Conservation (phyloP, 2,113 vertebrate species). For the Grus americana region DNA sequence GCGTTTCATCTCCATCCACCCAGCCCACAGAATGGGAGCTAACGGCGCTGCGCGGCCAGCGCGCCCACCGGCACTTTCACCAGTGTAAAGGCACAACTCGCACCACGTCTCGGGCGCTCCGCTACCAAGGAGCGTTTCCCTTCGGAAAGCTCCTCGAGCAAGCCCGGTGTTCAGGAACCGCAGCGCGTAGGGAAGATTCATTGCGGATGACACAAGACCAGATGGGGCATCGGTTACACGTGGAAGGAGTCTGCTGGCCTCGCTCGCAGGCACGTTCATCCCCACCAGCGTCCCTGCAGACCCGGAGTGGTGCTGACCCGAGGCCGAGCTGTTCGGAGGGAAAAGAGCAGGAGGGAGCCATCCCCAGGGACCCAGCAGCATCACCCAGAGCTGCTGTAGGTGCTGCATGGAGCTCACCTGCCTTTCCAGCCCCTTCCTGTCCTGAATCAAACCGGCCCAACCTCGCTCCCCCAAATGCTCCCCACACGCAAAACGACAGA, state of each 20-base stretch:
- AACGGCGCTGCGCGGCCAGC: rapidly evolving
- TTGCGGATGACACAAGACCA: background rate
- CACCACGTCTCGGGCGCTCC: rapidly evolving
- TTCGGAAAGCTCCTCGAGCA: rapidly evolving
- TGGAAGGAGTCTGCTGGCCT: background rate
- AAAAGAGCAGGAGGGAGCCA: background rate
- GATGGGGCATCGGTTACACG: rapidly evolving
- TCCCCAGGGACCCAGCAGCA: background rate
- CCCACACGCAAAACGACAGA: background rate
- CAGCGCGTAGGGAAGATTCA: rapidly evolving
- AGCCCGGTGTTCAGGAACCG: rapidly evolving
- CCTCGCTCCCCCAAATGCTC: rapidly evolving
- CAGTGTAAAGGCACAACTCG: rapidly evolving
- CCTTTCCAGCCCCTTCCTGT: background rate
- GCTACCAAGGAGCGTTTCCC: rapidly evolving
- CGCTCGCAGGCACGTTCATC: rapidly evolving
- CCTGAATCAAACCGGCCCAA: background rate
- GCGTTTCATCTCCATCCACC: background rate
- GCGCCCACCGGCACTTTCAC: rapidly evolving
- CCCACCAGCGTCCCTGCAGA: background rate
- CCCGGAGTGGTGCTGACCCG: background rate
- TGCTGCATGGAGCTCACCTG: rapidly evolving
- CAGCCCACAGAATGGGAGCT: background rate
- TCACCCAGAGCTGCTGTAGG: rapidly evolving
- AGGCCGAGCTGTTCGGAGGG: rapidly evolving